phyloP scores from a whole-genome alignment of 2,113 vertebrate genomes.

The Leucopternis melanops region DNA sequence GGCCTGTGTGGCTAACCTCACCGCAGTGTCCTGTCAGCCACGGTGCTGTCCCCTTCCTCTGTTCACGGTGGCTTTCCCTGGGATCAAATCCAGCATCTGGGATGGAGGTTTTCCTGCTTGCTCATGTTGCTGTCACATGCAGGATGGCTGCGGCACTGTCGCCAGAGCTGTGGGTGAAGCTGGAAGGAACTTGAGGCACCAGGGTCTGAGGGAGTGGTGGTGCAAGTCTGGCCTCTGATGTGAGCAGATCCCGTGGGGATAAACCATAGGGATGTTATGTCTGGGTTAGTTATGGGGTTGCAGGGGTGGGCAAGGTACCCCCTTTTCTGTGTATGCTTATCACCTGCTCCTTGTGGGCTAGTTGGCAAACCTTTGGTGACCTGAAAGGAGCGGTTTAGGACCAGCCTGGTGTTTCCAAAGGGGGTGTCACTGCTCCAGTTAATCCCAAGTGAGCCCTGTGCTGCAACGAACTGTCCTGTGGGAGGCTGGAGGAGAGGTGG shows the following conservation, averaged over 20 bases:
- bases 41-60: neutral
- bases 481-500: neutral
- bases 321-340: neutral
- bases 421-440: neutral
- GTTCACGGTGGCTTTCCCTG: neutral
- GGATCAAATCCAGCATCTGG: neutral
- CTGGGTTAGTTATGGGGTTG: neutral
- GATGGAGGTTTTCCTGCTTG: neutral
- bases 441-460: neutral
- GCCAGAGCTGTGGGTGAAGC: neutral
- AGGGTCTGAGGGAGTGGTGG: neutral
- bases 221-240: neutral
- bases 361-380: neutral
- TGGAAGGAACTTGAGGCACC: neutral
- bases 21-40: fast-evolving
- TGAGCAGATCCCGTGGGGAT: neutral
- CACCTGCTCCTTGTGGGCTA: neutral
- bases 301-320: neutral
- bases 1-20: fast-evolving
- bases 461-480: neutral
- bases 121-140: fast-evolving
- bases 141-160: fast-evolving
- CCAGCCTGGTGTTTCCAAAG: neutral
- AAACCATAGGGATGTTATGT: neutral
- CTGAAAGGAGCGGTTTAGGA: neutral